Base-by-base conservation (phyloP, 2,797 vertebrate species). In the Gallirallus australis region DNA sequence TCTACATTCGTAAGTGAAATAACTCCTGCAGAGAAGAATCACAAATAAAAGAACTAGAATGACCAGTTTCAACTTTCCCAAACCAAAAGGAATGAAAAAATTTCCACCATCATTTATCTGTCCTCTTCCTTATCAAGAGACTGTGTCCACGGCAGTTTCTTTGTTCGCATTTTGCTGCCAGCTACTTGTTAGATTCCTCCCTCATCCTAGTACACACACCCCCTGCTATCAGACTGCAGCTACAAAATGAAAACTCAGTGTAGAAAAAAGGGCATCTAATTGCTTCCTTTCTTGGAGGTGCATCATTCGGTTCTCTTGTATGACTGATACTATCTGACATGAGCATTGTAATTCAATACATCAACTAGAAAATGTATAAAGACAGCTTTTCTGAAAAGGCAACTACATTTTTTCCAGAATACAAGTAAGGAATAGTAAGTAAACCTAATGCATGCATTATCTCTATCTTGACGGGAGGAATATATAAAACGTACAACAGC, bases 331-430 rank as follows among this genome's bases (percentile, higher is more conserved):
- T 95, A 78, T 75, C 89, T 97, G 96, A 97, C 91, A 31, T 30
- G 78, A 95, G 86, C 80, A 90, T 30, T 97, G 90, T 68, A 95
- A 96, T 97, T 95, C 93, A 97, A 73, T 69, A 68, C 64, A 84
- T 95, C 94, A 95, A 47, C 86, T 35, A 91, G 93, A 95, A 98
- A 97, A 98, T 93, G 31, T 9, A 92, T 86, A 82, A 85, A 69
- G 95, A 93, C 91, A 97, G 90, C 30, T 95, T 91, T 94, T 90
- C 92, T 96, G 89, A 90, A 97, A 91, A 95, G 50, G 60, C 82
- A 97, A 52, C 54, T 20, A 45, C 56, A 24, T 64, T 86, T 94
- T 28, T 94, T 94, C 86, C 88, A 94, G 86, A 94, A 76, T 15
- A 59, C 88, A 89, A 57, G 91, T 19, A 57, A 27, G 56, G 68